Conservation (phyloP, 2,797 vertebrate species). For the Phoeniculus purpureus region DNA sequence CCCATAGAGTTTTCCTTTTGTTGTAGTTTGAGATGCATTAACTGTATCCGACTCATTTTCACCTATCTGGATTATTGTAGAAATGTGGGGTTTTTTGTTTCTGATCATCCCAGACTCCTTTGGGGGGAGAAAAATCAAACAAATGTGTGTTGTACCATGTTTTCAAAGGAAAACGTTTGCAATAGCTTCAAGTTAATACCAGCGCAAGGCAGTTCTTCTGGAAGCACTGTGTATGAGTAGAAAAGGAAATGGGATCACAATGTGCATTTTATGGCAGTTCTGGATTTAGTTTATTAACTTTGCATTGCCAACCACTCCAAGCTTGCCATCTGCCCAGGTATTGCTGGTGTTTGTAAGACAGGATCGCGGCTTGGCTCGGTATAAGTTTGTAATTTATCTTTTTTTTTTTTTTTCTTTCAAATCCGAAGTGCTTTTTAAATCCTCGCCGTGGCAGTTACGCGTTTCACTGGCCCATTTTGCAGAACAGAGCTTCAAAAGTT, state of each 20-base stretch:
- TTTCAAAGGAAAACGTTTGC: conserved; percentile 8
- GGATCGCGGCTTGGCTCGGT: not conserved
- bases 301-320: not conserved
- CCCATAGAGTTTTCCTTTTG: not conserved
- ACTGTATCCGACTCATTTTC: not conserved
- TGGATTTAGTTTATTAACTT: conserved; percentile 55
- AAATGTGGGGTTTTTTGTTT: not conserved
- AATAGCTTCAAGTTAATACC: conserved; percentile 31
- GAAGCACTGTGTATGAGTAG: conserved; percentile 31
- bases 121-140: not conserved
- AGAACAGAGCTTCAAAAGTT: not conserved
- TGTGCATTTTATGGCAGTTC: conserved; percentile 40
- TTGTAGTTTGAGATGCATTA: not conserved
- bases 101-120: not conserved
- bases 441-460: not conserved
- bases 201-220: conserved; percentile 33
- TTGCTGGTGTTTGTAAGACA: not conserved
- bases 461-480: not conserved
- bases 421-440: not conserved
- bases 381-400: not conserved
- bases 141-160: conserved; percentile 3
- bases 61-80: not conserved
- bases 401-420: not conserved
- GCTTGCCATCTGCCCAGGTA: not conserved
- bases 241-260: conserved; percentile 64